Percentiles rank a stretch among this genome's conserved stretches.
These are phyloP conservation scores for Sthenelais limicola DNA, from an alignment of 2,888 invertebrate genomes.

Conservation along the genomic window DNA sequence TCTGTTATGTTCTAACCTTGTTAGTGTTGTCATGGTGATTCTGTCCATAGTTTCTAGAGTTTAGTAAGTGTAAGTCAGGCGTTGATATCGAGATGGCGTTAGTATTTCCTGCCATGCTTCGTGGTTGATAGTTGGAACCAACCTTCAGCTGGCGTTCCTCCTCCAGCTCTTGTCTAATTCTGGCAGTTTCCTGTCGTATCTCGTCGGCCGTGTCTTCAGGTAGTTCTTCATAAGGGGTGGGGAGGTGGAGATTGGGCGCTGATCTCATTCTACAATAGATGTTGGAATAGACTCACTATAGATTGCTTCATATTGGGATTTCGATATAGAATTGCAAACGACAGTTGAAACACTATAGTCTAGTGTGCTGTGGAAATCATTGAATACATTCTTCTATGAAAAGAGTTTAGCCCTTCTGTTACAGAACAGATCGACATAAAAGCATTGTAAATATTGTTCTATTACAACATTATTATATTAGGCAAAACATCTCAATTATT, in stretches of 20 bases:
- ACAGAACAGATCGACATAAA: too few relatives aligned
- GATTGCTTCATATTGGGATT: too few relatives aligned
- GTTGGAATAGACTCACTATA: too few relatives aligned
- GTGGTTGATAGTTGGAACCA: not conserved
- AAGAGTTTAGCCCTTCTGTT: too few relatives aligned
- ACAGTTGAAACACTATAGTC: too few relatives aligned
- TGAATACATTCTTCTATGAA: too few relatives aligned
- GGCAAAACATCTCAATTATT: too few relatives aligned
- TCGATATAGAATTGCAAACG: too few relatives aligned
- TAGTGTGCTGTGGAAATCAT: too few relatives aligned
- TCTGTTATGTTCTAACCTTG: conserved; percentile 10
- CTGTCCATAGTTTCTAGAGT: conserved; percentile 25
- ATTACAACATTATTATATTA: too few relatives aligned
- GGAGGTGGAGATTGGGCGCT: not conserved
- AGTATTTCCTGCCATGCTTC: not conserved
- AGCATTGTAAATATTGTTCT: too few relatives aligned
- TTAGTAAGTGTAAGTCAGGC: conserved; percentile 14
- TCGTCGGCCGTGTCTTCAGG: conserved; percentile 47
- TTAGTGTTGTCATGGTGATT: not conserved
- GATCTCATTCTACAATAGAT: conserved; percentile 30
- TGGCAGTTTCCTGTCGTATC: conserved; percentile 59
- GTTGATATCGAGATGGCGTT: conserved; percentile 15
- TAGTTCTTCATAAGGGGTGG: conserved; percentile 11
- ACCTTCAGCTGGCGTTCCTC: conserved; percentile 54
- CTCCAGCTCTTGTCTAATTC: conserved; percentile 63